Base-by-base conservation (phyloP, 2,797 vertebrate species). In the Forpus xanthops region DNA sequence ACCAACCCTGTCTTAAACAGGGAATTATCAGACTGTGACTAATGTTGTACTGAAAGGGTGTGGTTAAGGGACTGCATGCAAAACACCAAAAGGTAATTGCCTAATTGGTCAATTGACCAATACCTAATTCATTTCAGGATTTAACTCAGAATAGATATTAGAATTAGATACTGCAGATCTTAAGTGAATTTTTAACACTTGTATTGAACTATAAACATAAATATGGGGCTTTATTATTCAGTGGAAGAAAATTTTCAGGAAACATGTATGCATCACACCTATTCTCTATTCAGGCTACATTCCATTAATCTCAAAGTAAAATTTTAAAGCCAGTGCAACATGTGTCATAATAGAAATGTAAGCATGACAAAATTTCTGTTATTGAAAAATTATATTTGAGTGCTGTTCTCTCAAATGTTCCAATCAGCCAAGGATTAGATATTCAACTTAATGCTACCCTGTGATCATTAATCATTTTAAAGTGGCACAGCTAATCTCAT, bases 371-470 rank as follows among this genome's bases (percentile, higher is more conserved):
- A 73, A 84, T 35, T 83, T 82, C 44, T 87, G 4, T 73, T 88
- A 79, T n/a, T 53, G 53, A 87, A 89, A 93, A 76, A 62, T 47
- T 5, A 2, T 18, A 25, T 20, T 87, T 73, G 49, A 94, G 70
- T 58, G 89, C 49, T 89, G 28, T 58, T 85, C 75, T 94, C 65
- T 53, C 50, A 92, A 68, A 94, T 65, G 45, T 18, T 92, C 65
- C 82, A 93, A 75, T 94, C 93, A 92, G 65, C 11, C 62, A 77
- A 90, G 61, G 27, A 94, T 72, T 92, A 83, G n/a, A 89, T 58
- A 33, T 80, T 87, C 89, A 89, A 81, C 85, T 87, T 92, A 77
- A 89, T 33, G 33, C 30, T 90, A 85, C 39, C 67, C 35, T 80
- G 49, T 28, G 56, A 87, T 68, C 74, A 74, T 65, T 92, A 92